A percentile compares a stretch with the other conserved stretches of the same genome.
Evolutionary conservation across 2,888 invertebrate genomes (phyloP).

Genomic region (Harpalus rubripes): DNA sequence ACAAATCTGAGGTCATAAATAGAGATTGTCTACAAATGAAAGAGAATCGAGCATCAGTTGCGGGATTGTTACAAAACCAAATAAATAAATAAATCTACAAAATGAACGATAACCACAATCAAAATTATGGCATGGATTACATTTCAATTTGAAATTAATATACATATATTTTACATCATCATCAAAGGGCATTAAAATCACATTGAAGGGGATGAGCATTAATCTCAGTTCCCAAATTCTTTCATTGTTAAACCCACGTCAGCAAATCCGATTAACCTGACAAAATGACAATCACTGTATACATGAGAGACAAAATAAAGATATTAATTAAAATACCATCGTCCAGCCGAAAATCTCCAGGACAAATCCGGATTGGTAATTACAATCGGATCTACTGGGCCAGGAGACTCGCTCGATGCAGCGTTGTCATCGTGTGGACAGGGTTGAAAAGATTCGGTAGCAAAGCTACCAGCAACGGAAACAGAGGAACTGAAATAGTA

Average conservation of each 20-base stretch:
- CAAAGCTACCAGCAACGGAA: background rate
- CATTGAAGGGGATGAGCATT: background rate
- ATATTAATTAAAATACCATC: conserved; percentile 49
- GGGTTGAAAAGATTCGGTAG: conserved; percentile 37
- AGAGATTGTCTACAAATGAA: no score
- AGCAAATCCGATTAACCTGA: conserved; percentile 33
- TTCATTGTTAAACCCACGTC: conserved; percentile 22
- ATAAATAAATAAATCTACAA: no score
- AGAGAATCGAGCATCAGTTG: no score
- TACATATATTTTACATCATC: no score
- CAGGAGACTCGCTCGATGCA: background rate
- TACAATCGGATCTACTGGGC: conserved; percentile 37
- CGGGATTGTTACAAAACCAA: no score
- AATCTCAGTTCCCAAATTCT: conserved; percentile 2
- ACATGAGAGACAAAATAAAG: conserved; percentile 47
- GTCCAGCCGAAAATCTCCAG: conserved; percentile 35
- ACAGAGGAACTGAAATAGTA: no score
- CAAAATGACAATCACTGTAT: conserved; percentile 38
- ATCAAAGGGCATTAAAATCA: no score
- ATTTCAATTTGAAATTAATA: no score
- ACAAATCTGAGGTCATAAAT: no score
- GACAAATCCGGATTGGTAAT: conserved; percentile 49
- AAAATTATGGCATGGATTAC: no score
- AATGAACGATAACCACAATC: no score
- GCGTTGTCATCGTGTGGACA: background rate